Evolutionary conservation across 2,888 invertebrate species (phyloP), one percentile per base, ranked within the genome.

Genomic region (Adineta ricciae): DNA sequence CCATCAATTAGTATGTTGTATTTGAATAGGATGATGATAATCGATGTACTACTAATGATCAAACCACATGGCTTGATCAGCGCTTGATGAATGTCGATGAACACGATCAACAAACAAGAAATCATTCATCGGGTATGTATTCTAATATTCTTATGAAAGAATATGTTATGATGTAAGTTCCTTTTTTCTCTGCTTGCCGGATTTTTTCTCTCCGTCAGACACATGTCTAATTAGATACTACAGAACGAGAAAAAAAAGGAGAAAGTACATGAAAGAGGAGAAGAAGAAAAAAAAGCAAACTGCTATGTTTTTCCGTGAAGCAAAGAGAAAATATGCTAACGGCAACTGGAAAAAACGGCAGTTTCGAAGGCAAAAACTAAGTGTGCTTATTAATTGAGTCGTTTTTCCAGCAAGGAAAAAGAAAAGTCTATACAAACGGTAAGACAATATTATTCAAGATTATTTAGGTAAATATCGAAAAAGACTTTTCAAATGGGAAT

Each of bases 221-320:
- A 64, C 64, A 64, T 64, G 64, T 64, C 64, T 64, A 64, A 64
- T 64, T 64, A 64, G 64, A 64, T 64, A 19, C 19, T 64, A 32
- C 32, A 64, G 64, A 64, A 64, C 64, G 32, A 32, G 14, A 64
- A 64, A 64, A 46, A 46, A 64, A 46, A 46, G 46, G 64, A 64
- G 32, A 64, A 64, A 64, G 64, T 32, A 32, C 64, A 4, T 32
- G 19, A 1, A 64, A 19, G 32, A 8, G 32, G 4, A 64, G 32
- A 32, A 64, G 32, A 19, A 64, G 4, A 32, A 5, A 11, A 32
- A 3, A 5, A 64, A 64, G 19, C 19, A 19, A 36, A 5, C 32
- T 36, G 1, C 32, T 36, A 36, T 64, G 32, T 27, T 32, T 64
- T 64, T 64, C 32, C 32, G 32, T 64, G 19, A 24, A 64, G 64